Evolutionary conservation across 2,888 invertebrate species (phyloP).

Genomic region (Troides aeacus): DNA sequence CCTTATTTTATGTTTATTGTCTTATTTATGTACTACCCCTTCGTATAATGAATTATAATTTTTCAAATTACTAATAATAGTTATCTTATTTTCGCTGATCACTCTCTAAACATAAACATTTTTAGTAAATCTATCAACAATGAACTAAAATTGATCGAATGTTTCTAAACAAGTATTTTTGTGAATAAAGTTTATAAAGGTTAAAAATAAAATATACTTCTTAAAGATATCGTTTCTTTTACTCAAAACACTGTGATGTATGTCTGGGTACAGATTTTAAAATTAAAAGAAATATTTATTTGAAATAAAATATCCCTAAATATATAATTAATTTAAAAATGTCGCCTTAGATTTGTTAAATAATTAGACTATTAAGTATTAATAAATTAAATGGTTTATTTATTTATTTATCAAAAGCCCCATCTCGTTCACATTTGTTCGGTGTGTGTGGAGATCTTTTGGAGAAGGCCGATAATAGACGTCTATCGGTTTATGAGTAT

Average conservation of each 20-base stretch:
- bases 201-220: conserved; percentile 24
- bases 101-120: background rate
- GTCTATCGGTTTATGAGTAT: too few species aligned
- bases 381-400: too few species aligned
- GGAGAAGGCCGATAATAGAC: too few species aligned
- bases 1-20: background rate
- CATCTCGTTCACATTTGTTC: too few species aligned
- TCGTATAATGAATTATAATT: background rate
- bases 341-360: too few species aligned
- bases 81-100: background rate
- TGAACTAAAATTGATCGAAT: conserved; percentile 11
- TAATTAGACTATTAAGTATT: too few species aligned
- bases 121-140: conserved; percentile 2
- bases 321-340: too few species aligned
- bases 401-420: too few species aligned
- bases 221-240: background rate
- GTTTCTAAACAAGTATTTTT: conserved; percentile 8
- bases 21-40: background rate
- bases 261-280: background rate
- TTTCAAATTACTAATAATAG: background rate
- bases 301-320: too few species aligned
- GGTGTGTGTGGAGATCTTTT: too few species aligned
- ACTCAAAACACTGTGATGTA: background rate
- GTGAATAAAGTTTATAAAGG: conserved; percentile 21
- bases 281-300: background rate